Evolutionary conservation across 2,888 invertebrate genomes (phyloP), one percentile per base, ranked within the genome.

Genomic region (Sinopyrophorus schimmeli): DNA sequence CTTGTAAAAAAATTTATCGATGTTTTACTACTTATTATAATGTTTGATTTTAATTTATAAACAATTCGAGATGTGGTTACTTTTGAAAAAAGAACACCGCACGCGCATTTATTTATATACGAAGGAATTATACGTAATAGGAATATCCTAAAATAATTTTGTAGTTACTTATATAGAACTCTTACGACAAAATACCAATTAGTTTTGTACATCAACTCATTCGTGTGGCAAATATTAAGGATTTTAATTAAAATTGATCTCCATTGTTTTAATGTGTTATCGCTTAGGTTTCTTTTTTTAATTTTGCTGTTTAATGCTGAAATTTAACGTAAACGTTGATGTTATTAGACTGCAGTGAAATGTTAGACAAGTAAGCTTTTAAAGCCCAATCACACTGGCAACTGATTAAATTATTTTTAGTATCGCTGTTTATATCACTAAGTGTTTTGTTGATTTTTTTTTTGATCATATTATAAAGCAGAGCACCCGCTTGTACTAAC

Each of bases 401-500:
- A 47, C 46, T 58, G 46, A 48, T 54, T 28, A 32, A 41, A 27
- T 44, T 44, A 44, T 44, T 46, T 46, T 31, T 35, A 39, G 34
- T 32, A 40, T 44, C 14, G 34, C 46, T 32, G 27, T n/a, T n/a
- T 10, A 23, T 24, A 24, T 21, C 18, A 9, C 20, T 32, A 32
- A 23, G 11, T 27, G 28, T 41, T 47, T 41, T 48, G 42, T 51
- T 44, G 26, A 31, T 28, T 32, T 42, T n/a, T n/a, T 28, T 17
- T 31, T 23, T 18, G 38, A 37, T 26, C 31, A 37, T 17, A 37
- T 20, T 49, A 5, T 54, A 47, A 42, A 37, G 31, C 52, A 64
- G 68, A 68, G 68, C 68, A 68, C 68, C n/a, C 67, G 67, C 68
- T 68, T 68, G 65, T 67, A 66, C 65, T 68, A 66, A 66, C 63